Conservation (phyloP, 2,888 invertebrate species). For the Fragum fragum region DNA sequence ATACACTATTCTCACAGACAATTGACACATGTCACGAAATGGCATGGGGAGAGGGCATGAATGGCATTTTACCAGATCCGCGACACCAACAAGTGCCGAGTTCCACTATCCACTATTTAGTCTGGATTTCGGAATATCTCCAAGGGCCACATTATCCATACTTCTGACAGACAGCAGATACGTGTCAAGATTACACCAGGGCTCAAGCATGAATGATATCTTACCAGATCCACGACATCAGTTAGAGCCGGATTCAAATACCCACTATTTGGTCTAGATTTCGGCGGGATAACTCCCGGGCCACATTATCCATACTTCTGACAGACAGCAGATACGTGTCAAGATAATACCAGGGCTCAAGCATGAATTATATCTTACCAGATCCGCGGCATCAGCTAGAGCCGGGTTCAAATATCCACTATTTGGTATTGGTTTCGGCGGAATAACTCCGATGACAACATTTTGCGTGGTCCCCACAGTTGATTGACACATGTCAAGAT, state of each 20-base stretch:
- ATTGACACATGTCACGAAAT: too few species aligned
- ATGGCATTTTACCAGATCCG: conserved; percentile 61
- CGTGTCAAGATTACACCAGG: too few species aligned
- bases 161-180: too few species aligned
- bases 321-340: conserved; percentile 67
- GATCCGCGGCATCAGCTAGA: conserved; percentile 64
- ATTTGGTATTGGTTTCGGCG: conserved; percentile 77
- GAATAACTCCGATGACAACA: too few species aligned
- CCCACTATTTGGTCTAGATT: conserved; percentile 79
- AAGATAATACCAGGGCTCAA: too few species aligned
- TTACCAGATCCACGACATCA: conserved; percentile 59
- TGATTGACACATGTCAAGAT: too few species aligned
- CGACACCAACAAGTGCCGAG: conserved; percentile 70
- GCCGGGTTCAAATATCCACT: conserved; percentile 82
- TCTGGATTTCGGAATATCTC: too few species aligned
- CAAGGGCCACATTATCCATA: too few species aligned
- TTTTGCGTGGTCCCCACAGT: too few species aligned
- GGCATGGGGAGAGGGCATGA: too few species aligned
- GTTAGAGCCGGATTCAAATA: conserved; percentile 79
- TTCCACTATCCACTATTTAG: conserved; percentile 81
- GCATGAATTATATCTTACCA: too few species aligned
- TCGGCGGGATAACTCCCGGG: conserved; percentile 77
- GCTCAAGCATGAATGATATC: neutral
- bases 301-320: conserved; percentile 78
- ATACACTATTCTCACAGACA: conserved; percentile 75